Conservation (phyloP, 2,888 invertebrate species). For the Drosophila atripex region DNA sequence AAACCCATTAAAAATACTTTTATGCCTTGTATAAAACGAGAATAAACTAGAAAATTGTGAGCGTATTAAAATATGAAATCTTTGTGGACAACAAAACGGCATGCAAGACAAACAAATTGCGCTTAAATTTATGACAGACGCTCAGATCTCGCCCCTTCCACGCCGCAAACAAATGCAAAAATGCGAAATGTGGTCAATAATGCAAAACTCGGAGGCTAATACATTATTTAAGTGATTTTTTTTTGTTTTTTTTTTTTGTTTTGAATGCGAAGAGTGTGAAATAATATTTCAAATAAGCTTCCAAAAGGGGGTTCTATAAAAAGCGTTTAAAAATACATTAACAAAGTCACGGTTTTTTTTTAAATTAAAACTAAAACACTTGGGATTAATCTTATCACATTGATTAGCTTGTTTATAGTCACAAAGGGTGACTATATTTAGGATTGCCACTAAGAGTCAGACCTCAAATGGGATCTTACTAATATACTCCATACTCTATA, state of each 20-base stretch:
- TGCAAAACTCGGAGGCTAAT: no score
- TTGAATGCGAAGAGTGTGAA: no score
- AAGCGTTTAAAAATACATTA: background rate
- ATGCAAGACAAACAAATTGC: constrained; percentile 71
- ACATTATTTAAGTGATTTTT: no score
- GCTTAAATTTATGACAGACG: constrained; percentile 64
- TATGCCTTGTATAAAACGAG: constrained; percentile 33
- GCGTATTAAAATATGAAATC: constrained; percentile 66
- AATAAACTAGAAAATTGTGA: constrained; percentile 29
- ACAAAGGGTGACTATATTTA: constrained; percentile 22
- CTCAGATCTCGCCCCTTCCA: constrained; percentile 19
- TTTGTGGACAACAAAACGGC: constrained; percentile 71
- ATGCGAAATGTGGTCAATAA: constrained; percentile 21
- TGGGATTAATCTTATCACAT: constrained; percentile 17
- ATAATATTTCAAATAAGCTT: no score
- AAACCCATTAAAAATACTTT: constrained; percentile 71
- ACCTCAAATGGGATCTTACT: background rate
- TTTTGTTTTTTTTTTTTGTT: no score
- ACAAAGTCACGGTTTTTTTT: background rate
- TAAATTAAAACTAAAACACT: background rate
- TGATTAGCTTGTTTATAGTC: background rate
- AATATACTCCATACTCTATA: no score
- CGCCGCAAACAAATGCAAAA: constrained; percentile 49
- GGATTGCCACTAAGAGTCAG: background rate
- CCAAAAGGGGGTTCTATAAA: background rate